Base-by-base conservation (phyloP, 2,113 vertebrate genomes). In the Thunnus maccoyii region DNA sequence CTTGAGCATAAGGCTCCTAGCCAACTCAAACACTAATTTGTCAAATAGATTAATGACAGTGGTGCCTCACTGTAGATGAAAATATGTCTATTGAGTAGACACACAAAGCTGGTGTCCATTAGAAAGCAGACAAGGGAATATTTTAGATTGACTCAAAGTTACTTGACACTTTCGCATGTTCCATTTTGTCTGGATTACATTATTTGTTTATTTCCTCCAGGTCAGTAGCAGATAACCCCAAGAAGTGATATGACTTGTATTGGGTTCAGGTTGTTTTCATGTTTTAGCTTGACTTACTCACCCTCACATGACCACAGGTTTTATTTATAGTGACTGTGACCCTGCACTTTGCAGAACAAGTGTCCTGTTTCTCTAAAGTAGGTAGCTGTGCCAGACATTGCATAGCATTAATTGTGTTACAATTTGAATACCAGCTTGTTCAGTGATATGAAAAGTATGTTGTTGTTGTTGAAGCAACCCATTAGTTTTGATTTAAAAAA, bases 301-400 rank as follows among this genome's bases (percentile, higher is more conserved):
- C 75, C 11, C 71, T 92, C 86, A 87, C 83, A 84, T 88, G 89
- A 84, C 87, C 44, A 11, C 67, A 80, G 32, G 25, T 69, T 89
- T 83, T 90, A 93, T 92, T 90, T 86, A 88, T 91, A 91, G 87
- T 57, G 18, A 20, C 72, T 72, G 54, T 79, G 58, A 80, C 72
- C 78, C 74, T 76, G 60, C 48, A 73, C 58, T 72, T 54, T 51
- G 54, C 48, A 72, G 20, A 48, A n/a, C 58, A 41, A 60, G 82
- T 74, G 44, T 88, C 84, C 22, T 27, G 18, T 88, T 90, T 86
- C 75, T 78, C 47, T 70, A 61, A 81, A 44, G 57, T 51, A 72
- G 46, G 56, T 47, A 47, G 70, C 16, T 70, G 18, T 57, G 15
- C 62, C 80, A 22, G 5, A 48, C 22, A 41, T 50, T 15, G 6